Evolutionary conservation across 2,888 invertebrate species (phyloP), one percentile per base, ranked within the genome.

Genomic region (Tiliacea aurago): DNA sequence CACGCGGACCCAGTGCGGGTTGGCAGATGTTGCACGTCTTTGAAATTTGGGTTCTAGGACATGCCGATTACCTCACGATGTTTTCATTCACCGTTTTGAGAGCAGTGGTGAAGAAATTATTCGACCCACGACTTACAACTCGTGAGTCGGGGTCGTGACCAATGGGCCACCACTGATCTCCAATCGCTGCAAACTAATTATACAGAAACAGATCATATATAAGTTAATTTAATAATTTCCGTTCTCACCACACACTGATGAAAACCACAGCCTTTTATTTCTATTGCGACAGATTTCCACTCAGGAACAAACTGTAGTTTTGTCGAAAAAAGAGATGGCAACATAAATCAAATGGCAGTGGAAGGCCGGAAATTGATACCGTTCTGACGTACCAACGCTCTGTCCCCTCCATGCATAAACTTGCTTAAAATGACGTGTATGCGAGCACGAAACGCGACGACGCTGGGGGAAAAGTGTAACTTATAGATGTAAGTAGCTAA

Each of bases 361-460:
- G 89, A 89, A 89, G 88, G 84, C 92, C 94, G 95, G 95, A 95
- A 94, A 95, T 94, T 94, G 94, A 94, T 94, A 94, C 94, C 93
- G 91, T 86, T 91, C 90, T 90, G 91, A 89, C 91, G 86, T 86
- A 86, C 89, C 85, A 78, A 64, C 77, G 73, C 78, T 73, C 84
- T 86, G 88, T 91, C 90, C 91, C 89, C 83, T 80, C 69, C 85
- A 85, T 88, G 90, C 86, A 88, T 88, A 87, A 87, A 88, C 85
- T 87, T 86, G 86, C 81, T 84, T 80, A 78, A 80, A 86, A 81
- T 86, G 83, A 80, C 81, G 69, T 78, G 76, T 53, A 84, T 75
- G 68, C 63, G 70, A 77, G 71, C 73, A 81, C 59, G 66, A 65
- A 84, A 77, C 56, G 74, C 69, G 76, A 78, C 61, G 58, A 55